phyloP scores from a whole-genome alignment of 2,888 invertebrate species.

The Tanypteryx hageni region DNA sequence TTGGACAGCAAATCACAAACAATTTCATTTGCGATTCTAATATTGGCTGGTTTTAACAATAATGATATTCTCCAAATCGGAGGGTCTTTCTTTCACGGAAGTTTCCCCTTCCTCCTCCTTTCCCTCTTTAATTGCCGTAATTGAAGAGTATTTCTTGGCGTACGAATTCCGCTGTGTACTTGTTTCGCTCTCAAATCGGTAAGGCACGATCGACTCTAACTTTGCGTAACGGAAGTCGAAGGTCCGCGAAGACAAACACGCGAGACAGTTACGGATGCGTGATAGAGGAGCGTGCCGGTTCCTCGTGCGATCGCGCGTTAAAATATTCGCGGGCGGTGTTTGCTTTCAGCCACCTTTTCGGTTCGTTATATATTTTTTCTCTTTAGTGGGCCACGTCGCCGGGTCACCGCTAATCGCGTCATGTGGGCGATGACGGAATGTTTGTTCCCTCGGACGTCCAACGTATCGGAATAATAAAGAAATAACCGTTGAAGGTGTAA shows the following conservation, averaged over 20 bases:
- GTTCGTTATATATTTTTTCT: background rate
- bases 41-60: too few relatives aligned
- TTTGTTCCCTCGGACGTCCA: background rate
- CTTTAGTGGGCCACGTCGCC: background rate
- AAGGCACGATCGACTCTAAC: constrained; percentile 11
- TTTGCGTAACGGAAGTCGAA: constrained; percentile 40
- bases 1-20: too few relatives aligned
- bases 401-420: constrained; percentile 28
- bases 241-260: constrained; percentile 21
- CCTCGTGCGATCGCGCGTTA: constrained; percentile 8
- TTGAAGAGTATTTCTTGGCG: background rate
- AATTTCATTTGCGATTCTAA: too few relatives aligned
- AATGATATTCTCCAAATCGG: too few relatives aligned
- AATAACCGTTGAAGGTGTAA: too few relatives aligned
- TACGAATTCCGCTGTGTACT: background rate
- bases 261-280: constrained; percentile 7
- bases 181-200: constrained; percentile 3
- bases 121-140: background rate
- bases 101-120: background rate
- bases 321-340: background rate
- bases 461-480: background rate
- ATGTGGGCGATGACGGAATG: background rate
- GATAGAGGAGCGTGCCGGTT: background rate
- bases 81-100: background rate
- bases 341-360: background rate